phyloP scores from a whole-genome alignment of 2,113 vertebrate genomes.

The Sphyrna mokarran region DNA sequence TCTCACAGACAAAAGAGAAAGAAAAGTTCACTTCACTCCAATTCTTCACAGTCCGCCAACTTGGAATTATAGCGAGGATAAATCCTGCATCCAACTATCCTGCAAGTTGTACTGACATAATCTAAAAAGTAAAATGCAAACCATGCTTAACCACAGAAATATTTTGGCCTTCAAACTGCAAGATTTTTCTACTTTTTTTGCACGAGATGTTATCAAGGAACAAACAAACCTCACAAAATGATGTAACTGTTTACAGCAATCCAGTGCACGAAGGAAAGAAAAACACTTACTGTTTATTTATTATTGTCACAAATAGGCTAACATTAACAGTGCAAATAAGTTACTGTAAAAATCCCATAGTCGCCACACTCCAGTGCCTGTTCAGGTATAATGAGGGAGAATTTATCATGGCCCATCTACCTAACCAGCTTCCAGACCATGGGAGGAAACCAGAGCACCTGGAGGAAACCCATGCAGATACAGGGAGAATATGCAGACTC shows the following conservation, averaged over 20 bases:
- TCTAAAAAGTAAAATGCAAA: conserved; percentile 23
- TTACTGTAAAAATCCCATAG: too few relatives aligned
- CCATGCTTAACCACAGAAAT: conserved; percentile 33
- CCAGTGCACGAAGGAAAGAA: neutral
- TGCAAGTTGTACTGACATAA: neutral
- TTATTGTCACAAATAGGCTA: too few relatives aligned
- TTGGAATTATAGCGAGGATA: neutral
- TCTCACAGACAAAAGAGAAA: conserved; percentile 11
- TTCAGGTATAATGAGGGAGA: too few relatives aligned
- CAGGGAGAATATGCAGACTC: too few relatives aligned
- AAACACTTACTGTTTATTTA: neutral
- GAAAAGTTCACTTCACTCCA: neutral
- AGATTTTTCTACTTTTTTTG: conserved; percentile 25
- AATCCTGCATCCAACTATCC: neutral
- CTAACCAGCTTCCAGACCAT: too few relatives aligned
- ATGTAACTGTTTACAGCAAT: conserved; percentile 2
- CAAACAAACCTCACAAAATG: conserved; percentile 7
- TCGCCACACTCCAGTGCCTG: too few relatives aligned
- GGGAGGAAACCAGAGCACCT: too few relatives aligned
- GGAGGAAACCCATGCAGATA: too few relatives aligned
- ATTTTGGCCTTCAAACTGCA: conserved; percentile 24
- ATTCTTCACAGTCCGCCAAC: conserved; percentile 14
- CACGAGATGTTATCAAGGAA: conserved; percentile 26
- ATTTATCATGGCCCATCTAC: too few relatives aligned
- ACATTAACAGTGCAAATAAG: too few relatives aligned